Evolutionary conservation across 2,113 vertebrate species (phyloP).

Genomic region (Phoxinus phoxinus): DNA sequence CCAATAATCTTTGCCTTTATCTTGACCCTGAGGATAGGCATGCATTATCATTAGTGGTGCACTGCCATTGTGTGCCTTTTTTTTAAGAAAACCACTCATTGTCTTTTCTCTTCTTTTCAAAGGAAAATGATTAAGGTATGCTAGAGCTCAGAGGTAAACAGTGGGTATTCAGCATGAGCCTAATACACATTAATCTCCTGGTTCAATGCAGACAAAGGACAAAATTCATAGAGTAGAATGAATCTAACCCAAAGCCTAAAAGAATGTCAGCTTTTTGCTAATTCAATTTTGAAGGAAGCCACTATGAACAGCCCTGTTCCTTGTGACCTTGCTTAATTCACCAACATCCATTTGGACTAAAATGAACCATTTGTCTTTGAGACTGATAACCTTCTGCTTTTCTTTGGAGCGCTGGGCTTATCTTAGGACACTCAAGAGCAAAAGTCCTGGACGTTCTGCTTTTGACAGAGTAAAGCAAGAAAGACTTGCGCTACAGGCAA

Average conservation of each 20-base stretch:
- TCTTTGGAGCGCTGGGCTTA: neutral
- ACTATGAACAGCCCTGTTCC: neutral
- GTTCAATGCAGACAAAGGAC: slow-evolving; percentile 21
- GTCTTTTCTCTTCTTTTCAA: slow-evolving; percentile 21
- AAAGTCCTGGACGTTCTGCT: neutral
- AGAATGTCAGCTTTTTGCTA: neutral
- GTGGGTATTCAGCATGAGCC: neutral
- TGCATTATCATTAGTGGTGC: slow-evolving; percentile 5
- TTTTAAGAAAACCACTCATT: slow-evolving; percentile 3
- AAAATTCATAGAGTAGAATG: neutral
- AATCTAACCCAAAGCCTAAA: slow-evolving; percentile 16
- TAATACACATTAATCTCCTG: neutral
- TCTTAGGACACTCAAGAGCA: neutral
- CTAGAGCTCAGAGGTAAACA: slow-evolving; percentile 19
- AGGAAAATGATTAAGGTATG: slow-evolving; percentile 25
- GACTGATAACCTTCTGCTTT: slow-evolving; percentile 7
- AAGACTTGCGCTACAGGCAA: slow-evolving; percentile 22
- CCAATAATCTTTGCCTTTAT: neutral
- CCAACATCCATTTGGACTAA: neutral
- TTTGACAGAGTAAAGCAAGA: neutral
- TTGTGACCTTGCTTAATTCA: slow-evolving; percentile 8
- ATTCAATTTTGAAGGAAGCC: slow-evolving; percentile 14
- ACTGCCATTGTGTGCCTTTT: neutral
- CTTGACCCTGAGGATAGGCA: neutral
- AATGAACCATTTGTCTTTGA: slow-evolving; percentile 17